phyloP scores from a whole-genome alignment of 2,797 vertebrate species.

The Galaxias olidus region DNA sequence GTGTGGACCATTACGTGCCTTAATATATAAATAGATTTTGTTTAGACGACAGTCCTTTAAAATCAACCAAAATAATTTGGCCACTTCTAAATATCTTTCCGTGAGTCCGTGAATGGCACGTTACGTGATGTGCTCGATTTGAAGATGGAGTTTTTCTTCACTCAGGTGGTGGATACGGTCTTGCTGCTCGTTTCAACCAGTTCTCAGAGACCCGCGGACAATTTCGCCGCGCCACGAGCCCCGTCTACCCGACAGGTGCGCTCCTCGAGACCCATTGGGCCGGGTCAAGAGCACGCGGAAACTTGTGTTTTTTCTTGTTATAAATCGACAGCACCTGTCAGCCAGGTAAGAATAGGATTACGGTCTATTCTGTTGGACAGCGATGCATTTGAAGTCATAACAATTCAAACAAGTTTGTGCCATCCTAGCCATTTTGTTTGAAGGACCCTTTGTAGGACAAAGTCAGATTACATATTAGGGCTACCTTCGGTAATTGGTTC shows the following conservation, averaged over 20 bases:
- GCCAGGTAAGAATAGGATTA: slow-evolving; percentile 10
- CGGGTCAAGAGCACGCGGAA: neutral
- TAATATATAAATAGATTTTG: too few relatives aligned
- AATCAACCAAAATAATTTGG: too few relatives aligned
- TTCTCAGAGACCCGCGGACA: neutral
- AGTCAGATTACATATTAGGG: too few relatives aligned
- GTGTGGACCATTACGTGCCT: too few relatives aligned
- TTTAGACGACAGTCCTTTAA: too few relatives aligned
- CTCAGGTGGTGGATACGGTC: slow-evolving; percentile 34
- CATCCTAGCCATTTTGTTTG: too few relatives aligned
- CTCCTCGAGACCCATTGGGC: neutral
- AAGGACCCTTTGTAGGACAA: too few relatives aligned
- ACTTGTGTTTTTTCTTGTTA: neutral
- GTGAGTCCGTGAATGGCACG: slow-evolving; percentile 15
- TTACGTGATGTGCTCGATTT: slow-evolving; percentile 51
- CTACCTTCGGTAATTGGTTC: too few relatives aligned
- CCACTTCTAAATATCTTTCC: slow-evolving; percentile 2
- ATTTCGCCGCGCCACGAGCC: slow-evolving; percentile 1
- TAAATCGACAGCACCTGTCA: neutral
- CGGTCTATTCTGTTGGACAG: too few relatives aligned
- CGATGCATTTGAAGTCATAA: too few relatives aligned
- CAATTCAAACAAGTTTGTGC: too few relatives aligned
- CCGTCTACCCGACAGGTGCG: slow-evolving; percentile 1
- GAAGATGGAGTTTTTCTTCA: slow-evolving; percentile 57
- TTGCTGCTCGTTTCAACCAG: slow-evolving; percentile 24